These are phyloP conservation scores for Meiosimyza platycephala DNA, from an alignment of 2,888 invertebrate genomes.

Conservation along the genomic window DNA sequence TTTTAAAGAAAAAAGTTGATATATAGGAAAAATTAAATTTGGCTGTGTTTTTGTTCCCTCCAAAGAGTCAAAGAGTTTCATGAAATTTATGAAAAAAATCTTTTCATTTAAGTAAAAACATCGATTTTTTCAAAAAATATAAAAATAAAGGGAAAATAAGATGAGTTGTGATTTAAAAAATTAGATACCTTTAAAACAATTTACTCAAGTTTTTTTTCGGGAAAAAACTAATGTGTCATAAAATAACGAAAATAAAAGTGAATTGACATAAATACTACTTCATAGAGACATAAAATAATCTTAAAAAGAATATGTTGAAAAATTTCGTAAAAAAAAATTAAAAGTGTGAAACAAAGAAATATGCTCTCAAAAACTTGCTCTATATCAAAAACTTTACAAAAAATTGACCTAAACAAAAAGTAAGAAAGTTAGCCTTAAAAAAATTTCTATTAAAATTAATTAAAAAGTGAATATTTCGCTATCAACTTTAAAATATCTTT, in stretches of 20 bases:
- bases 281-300: neutral
- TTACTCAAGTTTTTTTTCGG: too few relatives aligned
- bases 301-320: neutral
- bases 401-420: neutral
- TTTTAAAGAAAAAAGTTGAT: neutral
- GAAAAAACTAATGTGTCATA: neutral
- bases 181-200: too few relatives aligned
- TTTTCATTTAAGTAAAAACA: too few relatives aligned
- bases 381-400: neutral
- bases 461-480: neutral
- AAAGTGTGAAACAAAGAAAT: too few relatives aligned
- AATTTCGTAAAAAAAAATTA: too few relatives aligned
- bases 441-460: neutral
- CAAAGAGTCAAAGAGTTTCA: too few relatives aligned
- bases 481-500: neutral
- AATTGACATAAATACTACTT: neutral
- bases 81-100: too few relatives aligned
- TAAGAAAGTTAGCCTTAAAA: neutral
- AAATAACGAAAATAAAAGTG: neutral
- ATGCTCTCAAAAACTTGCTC: neutral
- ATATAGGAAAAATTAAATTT: neutral
- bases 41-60: neutral
- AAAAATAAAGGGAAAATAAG: neutral
- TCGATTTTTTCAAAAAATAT: neutral
- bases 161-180: too few relatives aligned